phyloP scores from a whole-genome alignment of 2,888 invertebrate species.

The Epinotia bilunana region DNA sequence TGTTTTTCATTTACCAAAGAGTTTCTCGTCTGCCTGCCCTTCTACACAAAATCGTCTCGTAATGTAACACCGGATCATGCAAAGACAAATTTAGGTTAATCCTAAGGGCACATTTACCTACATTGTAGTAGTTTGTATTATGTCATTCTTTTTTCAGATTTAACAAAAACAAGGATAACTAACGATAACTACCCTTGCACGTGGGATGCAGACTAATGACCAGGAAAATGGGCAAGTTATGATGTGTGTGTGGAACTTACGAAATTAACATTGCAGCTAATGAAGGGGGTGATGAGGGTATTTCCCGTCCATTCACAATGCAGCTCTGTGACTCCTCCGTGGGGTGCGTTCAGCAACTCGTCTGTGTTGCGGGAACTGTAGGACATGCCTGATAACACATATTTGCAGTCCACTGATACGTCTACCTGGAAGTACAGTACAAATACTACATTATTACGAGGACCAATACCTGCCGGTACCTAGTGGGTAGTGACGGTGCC shows the following conservation, averaged over 20 bases:
- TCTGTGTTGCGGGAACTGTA: constrained; percentile 68
- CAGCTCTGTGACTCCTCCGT: constrained; percentile 71
- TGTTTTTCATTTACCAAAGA: no score
- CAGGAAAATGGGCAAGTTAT: no score
- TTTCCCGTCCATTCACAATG: constrained; percentile 73
- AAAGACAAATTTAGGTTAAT: background rate
- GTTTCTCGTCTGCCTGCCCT: no score
- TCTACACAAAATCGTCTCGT: no score
- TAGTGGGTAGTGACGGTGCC: no score
- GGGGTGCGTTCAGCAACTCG: constrained; percentile 75
- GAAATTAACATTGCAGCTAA: constrained; percentile 76
- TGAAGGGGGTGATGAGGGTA: constrained; percentile 72
- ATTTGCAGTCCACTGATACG: constrained; percentile 71
- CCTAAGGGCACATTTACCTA: background rate
- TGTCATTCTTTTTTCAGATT: no score
- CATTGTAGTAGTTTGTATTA: no score
- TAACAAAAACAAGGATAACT: no score
- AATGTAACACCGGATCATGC: background rate
- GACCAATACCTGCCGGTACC: no score
- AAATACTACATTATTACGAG: no score
- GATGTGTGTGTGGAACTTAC: constrained; percentile 60
- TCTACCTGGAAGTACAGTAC: constrained; percentile 60
- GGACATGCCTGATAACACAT: constrained; percentile 69
- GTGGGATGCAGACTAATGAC: no score
- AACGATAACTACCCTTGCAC: no score